phyloP scores from a whole-genome alignment of 2,113 vertebrate species.

The Oreochromis aureus region DNA sequence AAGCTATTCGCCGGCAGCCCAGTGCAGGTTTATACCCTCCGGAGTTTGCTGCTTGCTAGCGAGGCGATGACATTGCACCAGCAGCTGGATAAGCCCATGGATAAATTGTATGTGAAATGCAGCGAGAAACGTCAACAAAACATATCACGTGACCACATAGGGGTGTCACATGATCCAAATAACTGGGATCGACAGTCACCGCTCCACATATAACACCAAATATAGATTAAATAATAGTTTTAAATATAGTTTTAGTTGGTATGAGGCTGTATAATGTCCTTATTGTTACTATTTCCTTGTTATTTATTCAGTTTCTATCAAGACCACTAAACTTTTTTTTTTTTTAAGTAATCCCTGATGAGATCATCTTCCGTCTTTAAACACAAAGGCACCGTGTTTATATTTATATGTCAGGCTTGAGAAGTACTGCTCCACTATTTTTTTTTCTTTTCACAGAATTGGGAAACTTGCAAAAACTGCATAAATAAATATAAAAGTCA shows the following conservation, averaged over 20 bases:
- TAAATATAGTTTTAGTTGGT: background rate
- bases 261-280: background rate
- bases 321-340: background rate
- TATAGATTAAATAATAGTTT: background rate
- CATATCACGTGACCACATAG: constrained; percentile 50
- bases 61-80: constrained; percentile 67
- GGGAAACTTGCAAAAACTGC: background rate
- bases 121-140: constrained; percentile 63
- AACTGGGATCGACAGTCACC: background rate
- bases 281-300: background rate
- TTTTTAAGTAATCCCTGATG: background rate
- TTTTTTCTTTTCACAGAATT: background rate
- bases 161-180: constrained; percentile 52
- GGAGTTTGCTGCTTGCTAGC: background rate
- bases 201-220: background rate
- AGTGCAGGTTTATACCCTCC: background rate
- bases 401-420: background rate
- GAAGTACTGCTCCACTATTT: background rate
- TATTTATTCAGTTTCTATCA: background rate
- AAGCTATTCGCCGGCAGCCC: background rate
- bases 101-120: constrained; percentile 15
- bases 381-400: background rate
- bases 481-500: background rate
- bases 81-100: background rate
- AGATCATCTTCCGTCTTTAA: background rate